A percentile compares a stretch with the other conserved stretches of the same genome.
These are phyloP conservation scores for Noturus placidus DNA, from an alignment of 2,113 vertebrate species.

Conservation along the genomic window DNA sequence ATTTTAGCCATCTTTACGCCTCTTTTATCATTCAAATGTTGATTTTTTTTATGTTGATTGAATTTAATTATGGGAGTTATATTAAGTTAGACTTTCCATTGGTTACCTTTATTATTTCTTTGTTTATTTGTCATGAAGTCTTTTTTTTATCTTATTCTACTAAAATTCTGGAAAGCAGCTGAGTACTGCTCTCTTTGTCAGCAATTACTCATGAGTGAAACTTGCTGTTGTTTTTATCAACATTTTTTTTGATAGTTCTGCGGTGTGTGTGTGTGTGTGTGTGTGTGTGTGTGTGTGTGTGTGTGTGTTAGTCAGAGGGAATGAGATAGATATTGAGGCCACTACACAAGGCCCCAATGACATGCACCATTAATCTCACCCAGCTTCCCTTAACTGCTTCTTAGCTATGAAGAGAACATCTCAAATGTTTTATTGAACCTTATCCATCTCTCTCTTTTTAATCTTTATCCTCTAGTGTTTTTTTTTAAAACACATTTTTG, in stretches of 20 bases:
- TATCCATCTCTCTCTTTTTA: conserved; percentile 4
- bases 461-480: not conserved
- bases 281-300: conserved; percentile 45
- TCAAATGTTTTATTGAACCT: conserved; percentile 28
- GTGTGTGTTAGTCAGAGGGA: conserved; percentile 41
- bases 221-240: conserved; percentile 39
- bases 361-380: conserved; percentile 63
- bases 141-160: not conserved
- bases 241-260: conserved; percentile 44
- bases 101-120: not conserved
- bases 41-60: not conserved
- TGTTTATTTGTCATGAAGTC: not conserved
- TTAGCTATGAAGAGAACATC: conserved; percentile 43
- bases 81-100: not conserved
- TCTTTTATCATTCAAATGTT: not conserved
- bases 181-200: not conserved
- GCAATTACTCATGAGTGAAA: conserved; percentile 23
- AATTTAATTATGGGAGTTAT: not conserved
- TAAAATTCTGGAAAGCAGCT: not conserved
- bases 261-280: conserved; percentile 13
- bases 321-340: conserved; percentile 48
- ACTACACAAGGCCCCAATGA: conserved; percentile 58
- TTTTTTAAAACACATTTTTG: conserved; percentile 21
- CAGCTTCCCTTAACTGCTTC: conserved; percentile 54
- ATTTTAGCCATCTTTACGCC: not conserved